Base-by-base conservation (phyloP, 2,113 vertebrate species). In the Hippoglossus stenolepis region DNA sequence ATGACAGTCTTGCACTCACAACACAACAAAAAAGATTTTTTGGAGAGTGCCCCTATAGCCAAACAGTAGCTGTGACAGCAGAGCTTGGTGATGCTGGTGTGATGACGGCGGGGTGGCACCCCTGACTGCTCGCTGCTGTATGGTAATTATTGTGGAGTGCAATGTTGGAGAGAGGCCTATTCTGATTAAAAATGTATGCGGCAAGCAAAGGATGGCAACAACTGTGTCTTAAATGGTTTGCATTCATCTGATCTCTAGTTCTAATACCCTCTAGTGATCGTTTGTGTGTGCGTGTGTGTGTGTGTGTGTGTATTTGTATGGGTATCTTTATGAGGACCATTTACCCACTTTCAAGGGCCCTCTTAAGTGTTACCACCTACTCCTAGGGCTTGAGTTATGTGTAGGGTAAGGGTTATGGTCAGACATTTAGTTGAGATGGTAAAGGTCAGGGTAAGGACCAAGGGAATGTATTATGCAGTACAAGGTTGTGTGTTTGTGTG, bases 171-270 rank as follows among this genome's bases (percentile, higher is more conserved):
- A 21, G 54, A 76, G 67, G 80, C 59, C 84, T 76, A 79, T 88
- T 89, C 63, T 63, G 75, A 90, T 93, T 90, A 91, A 92, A 92
- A 90, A 89, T 93, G 85, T 77, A 93, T 91, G 87, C 38, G 12
- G 75, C 7, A 53, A 70, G 59, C 23, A 53, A 60, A 73, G 62
- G 24, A 77, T 80, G 70, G 66, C 17, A 15, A 63, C 23, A 38
- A 70, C 43, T 73, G 78, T 65, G 82, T 76, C 77, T 91, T 86
- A 89, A 91, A 90, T 87, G 82, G 88, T 85, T 79, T 75, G 62
- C 74, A 89, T 91, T 88, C 85, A 91, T 90, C 84, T 90, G 82
- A 91, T 90, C 75, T 86, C 89, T 87, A 73, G 74, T 71, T 23
- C 45, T 70, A 77, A 85, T 70, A 13, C 70, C 83, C 51, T 47